Evolutionary conservation across 2,113 vertebrate genomes (phyloP).

Genomic region (Chitala chitala): DNA sequence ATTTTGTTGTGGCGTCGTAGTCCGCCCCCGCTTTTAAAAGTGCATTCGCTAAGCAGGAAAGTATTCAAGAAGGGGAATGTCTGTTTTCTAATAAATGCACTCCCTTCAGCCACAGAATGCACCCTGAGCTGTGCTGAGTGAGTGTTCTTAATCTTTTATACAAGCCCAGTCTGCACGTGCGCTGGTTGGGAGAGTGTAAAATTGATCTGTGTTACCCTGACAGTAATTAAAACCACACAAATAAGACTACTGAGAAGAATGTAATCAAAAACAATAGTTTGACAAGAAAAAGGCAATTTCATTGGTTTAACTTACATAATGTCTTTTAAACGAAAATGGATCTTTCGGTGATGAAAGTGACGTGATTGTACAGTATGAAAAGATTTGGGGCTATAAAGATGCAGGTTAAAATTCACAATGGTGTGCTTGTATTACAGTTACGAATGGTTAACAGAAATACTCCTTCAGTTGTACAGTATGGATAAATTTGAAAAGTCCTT

Average conservation of each 20-base stretch:
- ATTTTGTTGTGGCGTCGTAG: constrained; percentile 62
- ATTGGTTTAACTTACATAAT: too few species aligned
- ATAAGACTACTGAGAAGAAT: neutral
- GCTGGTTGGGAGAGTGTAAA: neutral
- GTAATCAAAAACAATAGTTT: neutral
- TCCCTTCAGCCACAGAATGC: constrained; percentile 13
- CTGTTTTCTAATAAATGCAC: constrained; percentile 44
- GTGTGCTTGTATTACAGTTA: too few species aligned
- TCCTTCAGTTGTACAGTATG: too few species aligned
- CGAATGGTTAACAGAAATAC: too few species aligned
- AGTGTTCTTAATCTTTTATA: constrained; percentile 57
- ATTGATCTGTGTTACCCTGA: neutral
- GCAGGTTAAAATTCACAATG: neutral
- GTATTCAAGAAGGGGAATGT: constrained; percentile 35
- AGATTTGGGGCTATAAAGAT: neutral
- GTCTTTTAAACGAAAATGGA: too few species aligned
- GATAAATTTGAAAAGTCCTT: neutral
- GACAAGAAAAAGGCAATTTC: neutral
- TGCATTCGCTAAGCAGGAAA: constrained; percentile 34
- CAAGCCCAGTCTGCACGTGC: neutral
- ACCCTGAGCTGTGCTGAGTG: neutral
- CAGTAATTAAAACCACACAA: neutral
- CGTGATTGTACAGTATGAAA: too few species aligned
- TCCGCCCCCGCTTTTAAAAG: constrained; percentile 47
- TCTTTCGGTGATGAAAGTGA: too few species aligned